Evolutionary conservation across 1,140 invertebrate genomes (phyloP), one percentile per base, ranked within the genome.

Genomic region (Plodia interpunctella): DNA sequence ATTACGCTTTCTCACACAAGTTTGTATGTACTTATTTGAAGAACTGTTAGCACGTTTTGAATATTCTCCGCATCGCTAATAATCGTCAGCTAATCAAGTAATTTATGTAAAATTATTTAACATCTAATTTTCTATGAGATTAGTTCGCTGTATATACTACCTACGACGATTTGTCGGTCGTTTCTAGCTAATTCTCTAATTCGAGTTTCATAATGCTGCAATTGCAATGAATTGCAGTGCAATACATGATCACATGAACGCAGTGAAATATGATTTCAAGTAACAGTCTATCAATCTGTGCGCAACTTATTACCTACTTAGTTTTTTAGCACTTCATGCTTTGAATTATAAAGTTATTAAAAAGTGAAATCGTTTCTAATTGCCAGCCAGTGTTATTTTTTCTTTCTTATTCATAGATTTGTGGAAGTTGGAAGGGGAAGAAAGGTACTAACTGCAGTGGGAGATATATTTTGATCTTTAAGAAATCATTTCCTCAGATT

Each of bases 191-290:
- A 44, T 44, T 44, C 38, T 44, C 38, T 44, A 44, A 44, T 44
- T 28, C 44, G 11, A 17, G 62, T 73, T 72, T 68, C 72, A 73
- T 73, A 73, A 74, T 65, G 58, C 66, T 69, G 63, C 69, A 70
- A 53, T 21, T 20, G 59, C 49, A 52, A 44, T 15, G 38, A 68
- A 70, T 72, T 74, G 63, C 55, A 54, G 59, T 65, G 63, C 51
- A 59, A 59, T 49, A 49, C 13, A 50, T 53, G 51, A 53, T 25
- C 38, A 18, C 51, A 21, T 53, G 21, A 25, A 53, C 19, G 51
- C 51, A 53, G 20, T 53, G 18, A 53, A 53, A 25, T n/a, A 15
- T 25, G 13, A 53, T 53, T 53, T 53, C 51, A 25, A 10, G 21
- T 53, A 6, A 53, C 10, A 49, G 30, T 62, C 18, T 17, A 55